Base-by-base conservation (phyloP, 2,888 invertebrate species). In the Drosophila dives region DNA sequence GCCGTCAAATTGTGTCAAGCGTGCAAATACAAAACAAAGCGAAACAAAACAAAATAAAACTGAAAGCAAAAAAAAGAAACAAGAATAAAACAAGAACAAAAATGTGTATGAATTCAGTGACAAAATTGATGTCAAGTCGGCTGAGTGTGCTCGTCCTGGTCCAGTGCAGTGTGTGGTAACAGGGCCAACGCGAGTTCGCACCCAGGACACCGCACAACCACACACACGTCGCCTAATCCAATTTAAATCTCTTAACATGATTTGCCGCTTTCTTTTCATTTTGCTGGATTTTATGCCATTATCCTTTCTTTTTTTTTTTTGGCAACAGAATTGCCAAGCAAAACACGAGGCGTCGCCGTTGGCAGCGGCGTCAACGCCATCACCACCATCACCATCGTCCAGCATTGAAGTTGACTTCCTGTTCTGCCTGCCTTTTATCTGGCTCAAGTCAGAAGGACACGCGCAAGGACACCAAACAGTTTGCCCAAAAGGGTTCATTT, bases 191-290 rank as follows among this genome's bases (percentile, higher is more conserved):
- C 55, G 68, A 73, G 64, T 75, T 78, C 54, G 75, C 80, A 72
- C 80, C 70, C 60, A 53, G 62, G 45, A 62, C 7, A 45, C 29
- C 32, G 54, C 53, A 26, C 49, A 42, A 36, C 48, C 5, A 70
- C 73, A 79, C 73, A 79, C 80, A 83, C 81, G 86, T 75, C 75
- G 73, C 75, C 86, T 90, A 90, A 91, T 91, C 89, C 91, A 89
- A 89, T 90, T 89, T 89, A 90, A 89, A 91, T 86, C 89, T 90
- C 89, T 91, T 89, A 91, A 89, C 90, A 90, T 90, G 91, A 89
- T 89, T 89, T 91, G 89, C 87, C 87, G 81, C 82, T 90, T 83
- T 90, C 83, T 86, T 90, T 90, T 90, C 90, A 88, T 90, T 85
- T 86, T 89, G 71, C 75, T 83, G 84, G 90, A 86, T 85, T 88